These are phyloP conservation scores for Drosophila vallismaia DNA, from an alignment of 2,888 invertebrate species.

Conservation along the genomic window DNA sequence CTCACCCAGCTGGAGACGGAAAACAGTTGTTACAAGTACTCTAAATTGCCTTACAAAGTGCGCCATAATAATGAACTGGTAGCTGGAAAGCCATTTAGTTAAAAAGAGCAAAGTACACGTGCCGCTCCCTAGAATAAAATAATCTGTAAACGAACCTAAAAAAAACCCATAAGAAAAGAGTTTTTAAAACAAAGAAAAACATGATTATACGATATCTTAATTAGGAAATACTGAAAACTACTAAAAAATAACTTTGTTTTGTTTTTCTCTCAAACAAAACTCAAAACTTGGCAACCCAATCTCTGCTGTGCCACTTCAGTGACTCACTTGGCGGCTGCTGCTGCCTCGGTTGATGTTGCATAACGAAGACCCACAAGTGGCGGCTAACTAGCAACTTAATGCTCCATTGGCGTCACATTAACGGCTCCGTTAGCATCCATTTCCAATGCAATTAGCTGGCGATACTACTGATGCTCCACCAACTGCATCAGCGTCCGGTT, in stretches of 20 bases:
- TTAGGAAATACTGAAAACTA: background rate
- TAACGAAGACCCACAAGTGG: conserved; percentile 59
- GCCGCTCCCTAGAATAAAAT: conserved; percentile 23
- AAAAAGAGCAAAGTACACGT: conserved; percentile 61
- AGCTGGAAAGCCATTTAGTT: conserved; percentile 42
- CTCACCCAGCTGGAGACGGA: conserved; percentile 36
- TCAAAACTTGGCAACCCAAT: conserved; percentile 6
- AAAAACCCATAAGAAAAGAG: too few relatives aligned
- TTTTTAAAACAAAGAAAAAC: too few relatives aligned
- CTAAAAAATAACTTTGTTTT: background rate
- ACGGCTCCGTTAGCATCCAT: conserved; percentile 51
- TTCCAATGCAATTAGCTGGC: conserved; percentile 67
- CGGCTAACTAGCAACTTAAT: conserved; percentile 66
- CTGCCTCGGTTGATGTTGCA: conserved; percentile 51
- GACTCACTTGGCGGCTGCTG: conserved; percentile 20
- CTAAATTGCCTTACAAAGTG: conserved; percentile 27
- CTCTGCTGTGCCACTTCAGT: conserved; percentile 10
- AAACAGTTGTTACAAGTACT: conserved; percentile 30
- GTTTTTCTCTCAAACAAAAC: background rate
- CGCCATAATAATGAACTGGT: conserved; percentile 6
- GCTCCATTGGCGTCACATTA: conserved; percentile 66
- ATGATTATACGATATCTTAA: background rate
- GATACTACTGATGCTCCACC: conserved; percentile 40
- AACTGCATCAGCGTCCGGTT: conserved; percentile 65
- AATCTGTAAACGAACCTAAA: background rate